Conservation (phyloP, 2,888 invertebrate genomes). For the Cheilosia grossa region DNA sequence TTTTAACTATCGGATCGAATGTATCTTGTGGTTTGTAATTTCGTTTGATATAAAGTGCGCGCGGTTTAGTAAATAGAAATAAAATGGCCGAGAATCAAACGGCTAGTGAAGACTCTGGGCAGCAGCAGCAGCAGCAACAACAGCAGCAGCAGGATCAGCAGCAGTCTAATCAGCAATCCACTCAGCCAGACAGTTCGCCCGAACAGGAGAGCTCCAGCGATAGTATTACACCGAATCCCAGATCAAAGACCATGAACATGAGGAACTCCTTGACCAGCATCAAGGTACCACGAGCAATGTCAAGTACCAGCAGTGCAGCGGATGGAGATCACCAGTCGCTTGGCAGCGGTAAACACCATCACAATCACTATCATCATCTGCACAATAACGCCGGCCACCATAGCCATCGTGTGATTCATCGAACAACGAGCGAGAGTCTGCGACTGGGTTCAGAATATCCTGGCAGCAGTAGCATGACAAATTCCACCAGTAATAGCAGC, state of each 20-base stretch:
- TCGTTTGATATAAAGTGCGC: constrained; percentile 8
- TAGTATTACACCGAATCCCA: constrained; percentile 73
- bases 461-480: constrained; percentile 74
- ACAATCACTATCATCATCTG: constrained; percentile 69
- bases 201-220: constrained; percentile 75
- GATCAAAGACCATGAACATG: constrained; percentile 68
- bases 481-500: constrained; percentile 77
- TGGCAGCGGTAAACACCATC: constrained; percentile 75
- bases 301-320: constrained; percentile 23
- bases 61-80: constrained; percentile 10
- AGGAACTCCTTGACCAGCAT: constrained; percentile 61
- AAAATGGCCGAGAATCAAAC: constrained; percentile 83
- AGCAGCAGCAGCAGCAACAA: constrained; percentile 80
- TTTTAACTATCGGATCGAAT: constrained; percentile 43
- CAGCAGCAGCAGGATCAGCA: constrained; percentile 78
- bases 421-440: constrained; percentile 89
- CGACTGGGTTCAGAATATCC: constrained; percentile 83
- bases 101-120: constrained; percentile 82
- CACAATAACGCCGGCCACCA: constrained; percentile 74
- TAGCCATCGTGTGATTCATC: constrained; percentile 85
- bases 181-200: constrained; percentile 74
- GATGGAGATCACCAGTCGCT: constrained; percentile 46
- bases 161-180: constrained; percentile 75
- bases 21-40: constrained; percentile 28
- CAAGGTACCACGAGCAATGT: constrained; percentile 72